phyloP scores from a whole-genome alignment of 2,113 vertebrate genomes.

The Phrynocephalus versicolor region DNA sequence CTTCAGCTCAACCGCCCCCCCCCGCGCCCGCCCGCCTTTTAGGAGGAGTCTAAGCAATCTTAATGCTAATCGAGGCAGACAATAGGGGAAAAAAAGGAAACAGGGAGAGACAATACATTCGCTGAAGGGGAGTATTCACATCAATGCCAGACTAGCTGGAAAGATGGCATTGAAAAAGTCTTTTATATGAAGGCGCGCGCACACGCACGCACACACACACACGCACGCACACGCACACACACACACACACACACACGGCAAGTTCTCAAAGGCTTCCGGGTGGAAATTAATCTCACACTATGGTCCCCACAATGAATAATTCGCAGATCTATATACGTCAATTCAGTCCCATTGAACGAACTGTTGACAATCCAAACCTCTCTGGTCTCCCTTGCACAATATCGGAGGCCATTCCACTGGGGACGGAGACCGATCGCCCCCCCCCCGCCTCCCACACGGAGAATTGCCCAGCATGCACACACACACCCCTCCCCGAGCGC shows the following conservation, averaged over 20 bases:
- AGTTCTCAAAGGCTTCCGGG: not conserved
- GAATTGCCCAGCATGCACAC: not conserved
- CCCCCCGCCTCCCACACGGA: not conserved
- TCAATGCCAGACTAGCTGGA: not conserved
- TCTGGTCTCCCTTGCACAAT: conserved; percentile 28
- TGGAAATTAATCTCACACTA: not conserved
- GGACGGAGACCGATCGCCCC: conserved; percentile 37
- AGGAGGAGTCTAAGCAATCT: not conserved
- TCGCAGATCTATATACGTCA: not conserved
- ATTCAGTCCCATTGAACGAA: not conserved
- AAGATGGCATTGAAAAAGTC: not conserved
- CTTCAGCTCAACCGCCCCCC: not conserved
- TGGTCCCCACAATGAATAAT: not conserved
- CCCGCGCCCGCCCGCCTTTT: no score
- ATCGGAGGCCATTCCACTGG: conserved; percentile 35
- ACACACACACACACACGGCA: not conserved
- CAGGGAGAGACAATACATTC: conserved; percentile 5
- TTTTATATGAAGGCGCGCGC: not conserved
- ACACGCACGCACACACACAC: not conserved
- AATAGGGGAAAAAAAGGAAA: not conserved
- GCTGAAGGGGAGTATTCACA: conserved; percentile 1
- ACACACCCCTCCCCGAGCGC: not conserved
- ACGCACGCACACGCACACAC: not conserved
- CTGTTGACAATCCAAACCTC: conserved; percentile 47
- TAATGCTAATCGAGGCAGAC: conserved; percentile 2